These are phyloP conservation scores for Macrotus californicus DNA, from an alignment of 2,113 vertebrate genomes.

Conservation along the genomic window DNA sequence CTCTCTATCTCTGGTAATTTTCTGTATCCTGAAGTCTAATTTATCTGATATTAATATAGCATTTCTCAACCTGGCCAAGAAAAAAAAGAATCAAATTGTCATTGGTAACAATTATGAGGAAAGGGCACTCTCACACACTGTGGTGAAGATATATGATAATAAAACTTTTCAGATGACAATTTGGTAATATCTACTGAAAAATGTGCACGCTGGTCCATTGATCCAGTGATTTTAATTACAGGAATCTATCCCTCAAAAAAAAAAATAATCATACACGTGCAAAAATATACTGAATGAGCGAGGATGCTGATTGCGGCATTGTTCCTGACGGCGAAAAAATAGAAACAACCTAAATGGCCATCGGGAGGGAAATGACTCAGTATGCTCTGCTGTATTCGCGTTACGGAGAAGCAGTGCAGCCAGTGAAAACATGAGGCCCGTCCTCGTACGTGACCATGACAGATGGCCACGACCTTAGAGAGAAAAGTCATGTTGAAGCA, in stretches of 20 bases:
- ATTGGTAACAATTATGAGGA: neutral
- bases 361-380: slow-evolving; percentile 26
- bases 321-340: slow-evolving; percentile 46
- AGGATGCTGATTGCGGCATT: slow-evolving; percentile 56
- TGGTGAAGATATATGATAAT: neutral
- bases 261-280: slow-evolving; percentile 51
- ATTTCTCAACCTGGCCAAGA: neutral
- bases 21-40: neutral
- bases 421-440: neutral
- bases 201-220: neutral
- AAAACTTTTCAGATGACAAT: neutral
- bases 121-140: neutral
- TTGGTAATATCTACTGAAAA: slow-evolving; percentile 30
- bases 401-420: neutral
- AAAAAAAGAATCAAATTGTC: neutral
- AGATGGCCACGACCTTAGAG: neutral
- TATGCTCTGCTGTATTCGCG: neutral
- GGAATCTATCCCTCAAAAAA: slow-evolving; percentile 45
- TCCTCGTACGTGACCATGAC: neutral
- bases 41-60: neutral
- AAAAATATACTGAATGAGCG: slow-evolving; percentile 37
- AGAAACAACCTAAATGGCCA: slow-evolving; percentile 34
- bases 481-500: neutral
- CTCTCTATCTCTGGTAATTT: neutral
- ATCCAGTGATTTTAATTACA: slow-evolving; percentile 64